phyloP scores from a whole-genome alignment of 2,113 vertebrate genomes.

The Chionis minor region DNA sequence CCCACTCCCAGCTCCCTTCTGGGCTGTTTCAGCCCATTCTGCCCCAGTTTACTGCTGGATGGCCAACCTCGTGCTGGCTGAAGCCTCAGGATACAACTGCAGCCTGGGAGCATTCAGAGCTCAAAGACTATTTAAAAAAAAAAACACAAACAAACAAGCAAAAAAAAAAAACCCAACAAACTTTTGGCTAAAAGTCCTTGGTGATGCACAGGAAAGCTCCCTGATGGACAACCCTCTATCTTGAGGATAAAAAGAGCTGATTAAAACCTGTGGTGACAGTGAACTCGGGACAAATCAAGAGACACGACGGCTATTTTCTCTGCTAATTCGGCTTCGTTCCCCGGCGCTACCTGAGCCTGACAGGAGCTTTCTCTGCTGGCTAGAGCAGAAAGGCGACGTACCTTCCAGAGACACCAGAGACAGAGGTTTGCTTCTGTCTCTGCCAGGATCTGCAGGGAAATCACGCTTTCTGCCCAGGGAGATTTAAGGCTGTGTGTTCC shows the following conservation, averaged over 20 bases:
- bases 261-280: not conserved
- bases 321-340: not conserved
- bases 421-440: not conserved
- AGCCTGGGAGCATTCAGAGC: not conserved
- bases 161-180: too few relatives aligned
- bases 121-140: not conserved
- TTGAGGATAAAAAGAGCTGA: not conserved
- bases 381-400: not conserved
- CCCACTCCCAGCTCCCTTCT: not conserved
- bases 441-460: not conserved
- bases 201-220: not conserved
- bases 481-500: not conserved
- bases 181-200: not conserved
- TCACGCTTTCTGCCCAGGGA: not conserved
- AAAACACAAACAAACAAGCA: too few relatives aligned
- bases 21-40: not conserved
- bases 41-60: not conserved
- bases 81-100: not conserved
- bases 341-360: not conserved
- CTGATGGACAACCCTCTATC: not conserved
- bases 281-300: not conserved
- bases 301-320: not conserved
- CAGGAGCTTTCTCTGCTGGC: not conserved
- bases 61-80: not conserved
- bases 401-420: not conserved